phyloP scores from a whole-genome alignment of 2,888 invertebrate genomes.

The Pomacea canaliculata region DNA sequence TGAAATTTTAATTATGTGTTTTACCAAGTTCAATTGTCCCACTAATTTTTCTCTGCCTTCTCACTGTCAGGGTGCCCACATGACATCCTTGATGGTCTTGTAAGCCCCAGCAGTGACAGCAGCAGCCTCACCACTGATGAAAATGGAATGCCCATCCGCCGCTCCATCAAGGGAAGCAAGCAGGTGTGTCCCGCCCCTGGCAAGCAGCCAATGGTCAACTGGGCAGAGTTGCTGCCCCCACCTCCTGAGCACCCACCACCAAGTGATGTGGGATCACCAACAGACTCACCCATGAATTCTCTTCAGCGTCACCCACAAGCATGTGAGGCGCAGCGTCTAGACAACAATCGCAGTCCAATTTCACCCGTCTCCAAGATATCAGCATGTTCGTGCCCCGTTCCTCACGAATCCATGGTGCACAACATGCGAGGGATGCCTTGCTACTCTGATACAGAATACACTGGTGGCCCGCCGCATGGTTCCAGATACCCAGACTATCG shows the following conservation, averaged over 20 bases:
- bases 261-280: slow-evolving; percentile 62
- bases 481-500: slow-evolving; percentile 35
- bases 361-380: slow-evolving; percentile 62
- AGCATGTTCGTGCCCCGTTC: slow-evolving; percentile 60
- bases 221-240: slow-evolving; percentile 69
- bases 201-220: slow-evolving; percentile 65
- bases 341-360: slow-evolving; percentile 50
- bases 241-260: slow-evolving; percentile 71
- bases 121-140: slow-evolving; percentile 63
- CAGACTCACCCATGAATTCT: slow-evolving; percentile 47
- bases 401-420: slow-evolving; percentile 45
- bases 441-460: slow-evolving; percentile 58
- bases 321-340: slow-evolving; percentile 30
- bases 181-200: slow-evolving; percentile 40
- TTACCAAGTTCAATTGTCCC: no score
- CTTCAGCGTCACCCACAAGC: slow-evolving; percentile 33
- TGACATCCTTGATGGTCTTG: slow-evolving; percentile 51
- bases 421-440: slow-evolving; percentile 46
- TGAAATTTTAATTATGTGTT: no score
- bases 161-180: slow-evolving; percentile 41
- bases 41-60: no score
- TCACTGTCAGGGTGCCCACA: slow-evolving; percentile 37
- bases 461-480: slow-evolving; percentile 29
- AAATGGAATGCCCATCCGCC: slow-evolving; percentile 54
- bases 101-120: slow-evolving; percentile 59